Base-by-base conservation (phyloP, 1,140 invertebrate species). In the Papilio helenus region DNA sequence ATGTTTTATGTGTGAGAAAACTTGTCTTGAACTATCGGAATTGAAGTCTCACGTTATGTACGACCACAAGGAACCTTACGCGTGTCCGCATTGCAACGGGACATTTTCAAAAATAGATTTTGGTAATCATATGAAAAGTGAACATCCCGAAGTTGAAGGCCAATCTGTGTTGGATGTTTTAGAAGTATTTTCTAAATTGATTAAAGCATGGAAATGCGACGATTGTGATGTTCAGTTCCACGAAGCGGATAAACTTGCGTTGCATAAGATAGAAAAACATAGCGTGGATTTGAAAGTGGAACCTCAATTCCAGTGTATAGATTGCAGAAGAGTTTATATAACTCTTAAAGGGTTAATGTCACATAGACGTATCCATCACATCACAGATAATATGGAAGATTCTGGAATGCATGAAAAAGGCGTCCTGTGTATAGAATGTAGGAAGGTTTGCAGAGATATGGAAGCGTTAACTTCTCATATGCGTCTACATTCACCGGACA, bases 161-260 rank as follows among this genome's bases (percentile, higher is more conserved):
- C 88, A 93, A 42, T 93, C 91, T 0, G 91, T 94, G n/a, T 79
- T 94, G 46, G 88, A 93, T 79, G 92, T 93, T 23, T 79, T 94
- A 8, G 91, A 94, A 84, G 93, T 92, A 0, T 93, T 93, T 78
- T 92, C 92, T 0, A 90, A 90, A 76, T 82, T 94, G 46, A 89
- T 92, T 0, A 88, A 90, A 79, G 92, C 90, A 18, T 94, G 93
- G 93, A 94, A 94, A 81, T 94, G 93, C 74, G 90, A 94, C 34
- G 92, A 94, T 61, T 94, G 93, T 78, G 87, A 90, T 10, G 34
- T 93, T 18, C 93, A 94, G 72, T 94, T 94, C 79, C 88, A 92
- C n/a, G 89, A 93, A 79, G 91, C 92, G 1, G 92, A 94, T 26
- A 93, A 94, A 78, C 81, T 94, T 10, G 93, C 91, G 0, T 79